Base-by-base conservation (phyloP, 2,113 vertebrate genomes). In the Myrmecophaga tridactyla region DNA sequence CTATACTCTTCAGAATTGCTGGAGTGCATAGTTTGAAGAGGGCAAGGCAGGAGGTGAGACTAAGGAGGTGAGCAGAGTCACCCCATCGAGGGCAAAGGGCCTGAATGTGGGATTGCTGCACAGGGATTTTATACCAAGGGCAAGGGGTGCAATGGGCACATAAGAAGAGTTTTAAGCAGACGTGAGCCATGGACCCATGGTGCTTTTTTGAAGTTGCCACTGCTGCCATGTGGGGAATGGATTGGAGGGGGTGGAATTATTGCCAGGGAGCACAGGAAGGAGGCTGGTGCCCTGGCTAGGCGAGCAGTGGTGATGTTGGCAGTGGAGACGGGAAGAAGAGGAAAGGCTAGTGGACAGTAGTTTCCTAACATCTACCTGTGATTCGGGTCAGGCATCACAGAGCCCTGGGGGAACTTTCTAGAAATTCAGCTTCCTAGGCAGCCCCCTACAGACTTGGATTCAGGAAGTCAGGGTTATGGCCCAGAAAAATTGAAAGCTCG, bases 1-100 rank as follows among this genome's bases (percentile, higher is more conserved):
- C 9, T 0, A 0, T 14, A 15, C 67, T 56, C 12, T 51, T 65
- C 21, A 8, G n/a, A 0, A 1, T 31, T 48, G 11, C 39, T 56
- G 34, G 48, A 69, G 13, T 13, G 21, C 12, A 27, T 9, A 23
- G 10, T 39, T 29, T 8, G 27, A 82, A 43, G 27, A 1, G 3
- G 13, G 29, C 20, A 75, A 76, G 13, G 9, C 21, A n/a, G n/a
- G n/a, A n/a, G n/a, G n/a, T n/a, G n/a, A n/a, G n/a, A n/a, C n/a
- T n/a, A n/a, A n/a, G n/a, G n/a, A n/a, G n/a, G n/a, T n/a, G n/a
- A n/a, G n/a, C 43, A 58, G 73, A 86, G 69, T 31, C 56, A 87
- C 21, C 34, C 34, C 31, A 48, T 36, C 18, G 34, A 73, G 48
- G 15, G 15, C 31, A 13, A 53, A 60, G 70, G 34, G 34, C 23